phyloP scores from a whole-genome alignment of 2,797 vertebrate species.

The Sebastes minor region DNA sequence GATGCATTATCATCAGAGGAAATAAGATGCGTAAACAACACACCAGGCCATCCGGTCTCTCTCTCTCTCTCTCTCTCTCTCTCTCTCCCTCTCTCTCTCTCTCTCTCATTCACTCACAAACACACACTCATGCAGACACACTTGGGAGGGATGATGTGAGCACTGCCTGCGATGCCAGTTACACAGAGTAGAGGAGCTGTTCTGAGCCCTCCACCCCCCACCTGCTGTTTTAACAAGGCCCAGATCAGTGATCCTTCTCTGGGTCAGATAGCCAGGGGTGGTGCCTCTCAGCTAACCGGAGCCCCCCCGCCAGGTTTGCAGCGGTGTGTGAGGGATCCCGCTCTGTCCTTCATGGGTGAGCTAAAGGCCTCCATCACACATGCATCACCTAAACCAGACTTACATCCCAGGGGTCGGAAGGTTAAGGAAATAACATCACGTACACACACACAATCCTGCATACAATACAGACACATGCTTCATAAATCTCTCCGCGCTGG shows the following conservation, averaged over 20 bases:
- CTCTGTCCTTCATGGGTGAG: background rate
- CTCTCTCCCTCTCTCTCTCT: background rate
- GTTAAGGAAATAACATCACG: background rate
- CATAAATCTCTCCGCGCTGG: conserved; percentile 55
- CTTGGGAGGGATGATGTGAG: conserved; percentile 38
- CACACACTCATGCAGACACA: background rate
- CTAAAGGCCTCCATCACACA: background rate
- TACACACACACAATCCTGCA: conserved; percentile 21
- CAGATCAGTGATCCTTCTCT: conserved; percentile 52
- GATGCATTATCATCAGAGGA: conserved; percentile 49
- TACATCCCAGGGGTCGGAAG: background rate
- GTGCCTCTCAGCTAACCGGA: conserved; percentile 11
- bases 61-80: background rate
- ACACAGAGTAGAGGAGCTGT: conserved; percentile 17
- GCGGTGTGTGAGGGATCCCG: conserved; percentile 23
- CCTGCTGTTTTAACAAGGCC: conserved; percentile 64
- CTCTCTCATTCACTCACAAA: background rate
- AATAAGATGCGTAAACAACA: conserved; percentile 52
- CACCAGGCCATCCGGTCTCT: background rate
- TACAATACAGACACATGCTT: conserved; percentile 28
- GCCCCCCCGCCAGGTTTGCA: conserved; percentile 27
- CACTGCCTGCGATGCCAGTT: conserved; percentile 29
- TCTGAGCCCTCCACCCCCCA: conserved; percentile 9
- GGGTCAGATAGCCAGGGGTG: conserved; percentile 50
- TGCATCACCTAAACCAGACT: background rate